phyloP scores from a whole-genome alignment of 2,797 vertebrate genomes.

The Mormyrops attenuatus region DNA sequence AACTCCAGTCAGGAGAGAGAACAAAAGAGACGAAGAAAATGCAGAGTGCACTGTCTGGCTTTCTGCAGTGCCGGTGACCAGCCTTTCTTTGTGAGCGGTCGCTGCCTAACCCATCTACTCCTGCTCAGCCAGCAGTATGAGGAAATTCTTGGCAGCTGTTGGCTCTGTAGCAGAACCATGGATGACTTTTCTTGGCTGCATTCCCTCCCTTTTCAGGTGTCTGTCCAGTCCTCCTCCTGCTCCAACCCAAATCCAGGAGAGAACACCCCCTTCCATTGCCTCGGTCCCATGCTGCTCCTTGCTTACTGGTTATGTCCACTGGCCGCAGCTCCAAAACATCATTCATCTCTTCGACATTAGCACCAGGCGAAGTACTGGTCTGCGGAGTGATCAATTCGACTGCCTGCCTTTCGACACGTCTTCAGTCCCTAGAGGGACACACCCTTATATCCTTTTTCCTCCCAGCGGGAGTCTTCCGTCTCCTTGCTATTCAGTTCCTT shows the following conservation, averaged over 20 bases:
- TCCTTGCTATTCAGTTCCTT: background rate
- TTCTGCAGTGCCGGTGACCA: background rate
- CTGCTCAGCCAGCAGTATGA: background rate
- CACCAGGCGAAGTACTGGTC: background rate
- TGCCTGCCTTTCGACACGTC: constrained; percentile 4
- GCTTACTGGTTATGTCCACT: background rate
- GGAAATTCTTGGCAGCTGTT: background rate
- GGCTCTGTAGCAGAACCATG: background rate
- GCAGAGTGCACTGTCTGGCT: background rate
- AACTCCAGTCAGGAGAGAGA: background rate
- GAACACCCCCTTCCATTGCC: background rate
- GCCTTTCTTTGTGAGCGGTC: background rate
- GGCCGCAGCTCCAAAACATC: background rate
- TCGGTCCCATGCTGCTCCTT: background rate
- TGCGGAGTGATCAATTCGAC: background rate
- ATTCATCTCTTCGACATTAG: background rate
- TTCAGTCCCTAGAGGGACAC: background rate
- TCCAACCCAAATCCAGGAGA: background rate
- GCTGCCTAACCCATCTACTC: background rate
- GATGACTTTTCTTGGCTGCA: background rate
- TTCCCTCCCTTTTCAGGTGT: background rate
- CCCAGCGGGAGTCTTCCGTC: constrained; percentile 34
- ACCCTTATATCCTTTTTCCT: constrained; percentile 22
- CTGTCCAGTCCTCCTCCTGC: background rate
- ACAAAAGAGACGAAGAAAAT: background rate